Evolutionary conservation across 2,888 invertebrate species (phyloP), one percentile per base, ranked within the genome.

Genomic region (Mycogona germanica): DNA sequence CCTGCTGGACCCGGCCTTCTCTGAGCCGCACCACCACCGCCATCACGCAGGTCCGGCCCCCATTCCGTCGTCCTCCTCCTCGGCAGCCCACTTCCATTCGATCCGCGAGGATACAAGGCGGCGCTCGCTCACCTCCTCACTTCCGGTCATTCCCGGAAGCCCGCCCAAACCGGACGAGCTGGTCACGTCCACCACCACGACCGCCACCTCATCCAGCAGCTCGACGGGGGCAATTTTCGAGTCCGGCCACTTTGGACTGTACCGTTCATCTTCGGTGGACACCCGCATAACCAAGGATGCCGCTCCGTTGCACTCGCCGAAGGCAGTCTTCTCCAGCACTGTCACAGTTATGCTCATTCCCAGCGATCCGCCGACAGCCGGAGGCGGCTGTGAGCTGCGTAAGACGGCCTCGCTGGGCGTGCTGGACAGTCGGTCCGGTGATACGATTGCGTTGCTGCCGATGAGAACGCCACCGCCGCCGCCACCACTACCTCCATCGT

Each of bases 131-230:
- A 41, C 51, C 17, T 29, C 51, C 19, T 51, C 51, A 3, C 30
- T 51, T 9, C 51, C 51, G 3, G 51, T 51, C 40, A 51, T 51
- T 17, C 51, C 51, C n/a, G 51, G 51, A 19, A 51, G 51, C 30
- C 51, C 51, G 28, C 51, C 51, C 6, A 51, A 51, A 30, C 28
- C 42, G 9, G 51, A 51, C 2, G 51, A 51, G 28, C 30, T 51
- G 9, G 30, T n/a, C 21, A 17, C 14, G 9, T 41, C 41, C 23
- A 9, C 41, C 41, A 41, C 23, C 9, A 9, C 9, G 12, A 9
- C 14, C 14, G 9, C 41, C 14, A 12, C 41, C 21, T 12, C 21
- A 9, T 19, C 14, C 9, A 9, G 41, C 21, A 9, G 17, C 19
- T 9, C 41, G 14, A 17, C 41, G 9, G 35, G 9, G 35, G 9